Evolutionary conservation across 2,113 vertebrate species (phyloP).

Genomic region (Notothenia coriiceps): DNA sequence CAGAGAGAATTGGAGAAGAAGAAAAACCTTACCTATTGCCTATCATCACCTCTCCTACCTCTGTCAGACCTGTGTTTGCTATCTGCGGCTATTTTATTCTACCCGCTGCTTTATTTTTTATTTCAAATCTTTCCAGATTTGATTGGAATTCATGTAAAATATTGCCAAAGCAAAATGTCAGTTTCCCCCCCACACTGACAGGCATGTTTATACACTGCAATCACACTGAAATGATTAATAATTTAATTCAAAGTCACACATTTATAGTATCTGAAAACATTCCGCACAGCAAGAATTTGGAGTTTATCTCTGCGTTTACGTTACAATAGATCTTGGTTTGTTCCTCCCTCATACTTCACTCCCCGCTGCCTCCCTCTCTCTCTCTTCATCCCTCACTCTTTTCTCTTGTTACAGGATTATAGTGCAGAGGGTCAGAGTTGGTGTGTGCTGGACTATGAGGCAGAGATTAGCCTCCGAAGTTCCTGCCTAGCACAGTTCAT

Average conservation of each 20-base stretch:
- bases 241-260: slow-evolving; percentile 31
- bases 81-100: slow-evolving; percentile 46
- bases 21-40: slow-evolving; percentile 70
- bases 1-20: slow-evolving; percentile 70
- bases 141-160: slow-evolving; percentile 32
- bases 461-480: slow-evolving; percentile 78
- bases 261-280: slow-evolving; percentile 32
- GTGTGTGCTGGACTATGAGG: slow-evolving; percentile 73
- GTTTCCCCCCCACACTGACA: slow-evolving; percentile 21
- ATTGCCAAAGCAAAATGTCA: slow-evolving; percentile 39
- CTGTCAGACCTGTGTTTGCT: slow-evolving; percentile 70
- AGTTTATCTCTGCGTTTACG: slow-evolving; percentile 4
- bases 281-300: slow-evolving; percentile 1
- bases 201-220: slow-evolving; percentile 37
- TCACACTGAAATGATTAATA: slow-evolving; percentile 26
- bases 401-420: slow-evolving; percentile 73
- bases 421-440: slow-evolving; percentile 69
- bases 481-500: slow-evolving; percentile 73
- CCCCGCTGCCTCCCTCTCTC: slow-evolving; percentile 24
- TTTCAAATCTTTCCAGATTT: slow-evolving; percentile 35
- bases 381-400: slow-evolving; percentile 21
- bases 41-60: slow-evolving; percentile 61
- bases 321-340: slow-evolving; percentile 43
- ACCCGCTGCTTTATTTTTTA: slow-evolving; percentile 52
- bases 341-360: slow-evolving; percentile 40